Evolutionary conservation across 1,140 invertebrate genomes (phyloP).

Genomic region (fruit fly (Drosophila melanogaster)): Release_6_plus_ISO1_MT NT_037436.4:10618001-10618500

Average conservation of each 20-base stretch:
- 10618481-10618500: conserved; percentile 4
- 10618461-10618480: conserved; percentile 68
- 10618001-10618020: conserved; percentile 37
- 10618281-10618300: conserved; percentile 67
- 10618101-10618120: too few relatives aligned
- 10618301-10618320: conserved; percentile 60
- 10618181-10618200: neutral
- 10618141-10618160: conserved; percentile 6
- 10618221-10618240: conserved; percentile 27
- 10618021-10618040: conserved; percentile 66
- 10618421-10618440: conserved; percentile 56
- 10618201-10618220: conserved; percentile 8
- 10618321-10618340: conserved; percentile 52
- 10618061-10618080: conserved; percentile 75
- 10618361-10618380: conserved; percentile 1
- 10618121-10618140: neutral
- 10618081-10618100: conserved; percentile 58
- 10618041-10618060: conserved; percentile 72
- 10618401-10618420: conserved; percentile 45
- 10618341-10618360: conserved; percentile 11
- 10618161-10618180: conserved; percentile 41
- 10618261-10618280: conserved; percentile 31
- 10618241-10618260: conserved; percentile 32
- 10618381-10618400: conserved; percentile 43
- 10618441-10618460: conserved; percentile 55